Evolutionary conservation across 2,888 invertebrate species (phyloP), one percentile per base, ranked within the genome.

Genomic region (Pherbina coryleti): DNA sequence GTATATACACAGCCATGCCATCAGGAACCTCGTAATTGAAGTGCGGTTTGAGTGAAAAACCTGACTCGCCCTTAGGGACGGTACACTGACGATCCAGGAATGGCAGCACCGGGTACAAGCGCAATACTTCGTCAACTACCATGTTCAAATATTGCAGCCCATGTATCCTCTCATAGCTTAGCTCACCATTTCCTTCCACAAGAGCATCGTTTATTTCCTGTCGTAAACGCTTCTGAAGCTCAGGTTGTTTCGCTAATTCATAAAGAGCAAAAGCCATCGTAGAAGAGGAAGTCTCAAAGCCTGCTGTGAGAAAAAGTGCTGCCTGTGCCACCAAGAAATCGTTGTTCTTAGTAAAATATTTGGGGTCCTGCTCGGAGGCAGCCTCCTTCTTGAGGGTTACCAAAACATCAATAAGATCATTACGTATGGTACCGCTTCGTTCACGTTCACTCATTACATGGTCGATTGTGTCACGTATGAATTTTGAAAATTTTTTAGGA

Each of bases 361-460:
- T 82, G 11, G 81, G 80, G 1, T 80, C 72, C 0, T 82, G 77
- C 5, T 84, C 82, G 19, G 73, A 51, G 14, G 79, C 81, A 0
- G 83, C 82, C 66, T 87, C 86, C 70, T 88, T 85, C 44, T 88
- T 90, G 5, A 91, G 78, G 1, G 88, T 87, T 51, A 92, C 84
- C 14, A 92, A 82, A 5, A 91, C 82, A 81, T 92, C 92, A 60
- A 92, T 89, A 0, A 92, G 87, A 83, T 92, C 92, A 72, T 90
- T 89, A 11, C 91, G 86, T 9, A 85, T 85, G 0, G 81, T 72
- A 4, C 89, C 90, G 5, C 86, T 87, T 14, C 87, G 83, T 74
- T 89, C 88, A 3, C 92, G 86, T 14, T 90, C 86, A 0, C 83
- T 72, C 64, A 92, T 89, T 0, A 90, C 90, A 2, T 89, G 85